phyloP scores from a whole-genome alignment of 2,113 vertebrate species.

The Chascanopsetta lugubris region DNA sequence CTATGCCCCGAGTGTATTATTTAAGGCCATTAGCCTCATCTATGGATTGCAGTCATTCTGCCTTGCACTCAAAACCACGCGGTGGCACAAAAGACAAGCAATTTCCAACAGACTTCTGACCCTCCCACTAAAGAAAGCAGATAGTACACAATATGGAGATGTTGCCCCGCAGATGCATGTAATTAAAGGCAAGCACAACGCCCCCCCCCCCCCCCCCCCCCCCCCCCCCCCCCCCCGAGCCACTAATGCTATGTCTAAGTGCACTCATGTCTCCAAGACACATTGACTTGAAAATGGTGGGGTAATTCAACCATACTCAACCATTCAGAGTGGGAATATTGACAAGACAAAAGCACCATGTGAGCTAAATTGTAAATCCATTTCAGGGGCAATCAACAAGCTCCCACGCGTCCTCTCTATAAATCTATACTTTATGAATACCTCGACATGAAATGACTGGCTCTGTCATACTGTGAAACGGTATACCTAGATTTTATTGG shows the following conservation, averaged over 20 bases:
- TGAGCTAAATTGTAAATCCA: slow-evolving; percentile 51
- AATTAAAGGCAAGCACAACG: slow-evolving; percentile 72
- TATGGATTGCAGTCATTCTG: slow-evolving; percentile 63
- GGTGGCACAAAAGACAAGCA: slow-evolving; percentile 64
- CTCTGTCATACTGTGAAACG: slow-evolving; percentile 15
- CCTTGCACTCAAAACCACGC: slow-evolving; percentile 46
- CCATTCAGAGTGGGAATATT: slow-evolving; percentile 46
- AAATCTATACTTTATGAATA: slow-evolving; percentile 49
- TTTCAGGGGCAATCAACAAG: slow-evolving; percentile 36
- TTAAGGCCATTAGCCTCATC: slow-evolving; percentile 68
- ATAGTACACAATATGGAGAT: slow-evolving; percentile 56
- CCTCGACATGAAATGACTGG: slow-evolving; percentile 10
- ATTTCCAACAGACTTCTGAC: slow-evolving; percentile 57
- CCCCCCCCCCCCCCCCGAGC: too few species aligned
- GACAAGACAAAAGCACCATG: slow-evolving; percentile 56
- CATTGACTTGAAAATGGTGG: slow-evolving; percentile 61
- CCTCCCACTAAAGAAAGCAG: slow-evolving; percentile 56
- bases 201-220: too few species aligned
- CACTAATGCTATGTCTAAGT: slow-evolving; percentile 61
- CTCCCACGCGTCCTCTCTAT: slow-evolving; percentile 8
- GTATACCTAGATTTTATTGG: slow-evolving; percentile 33
- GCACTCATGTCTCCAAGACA: slow-evolving; percentile 68
- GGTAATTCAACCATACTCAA: slow-evolving; percentile 46
- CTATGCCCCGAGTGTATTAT: slow-evolving; percentile 60
- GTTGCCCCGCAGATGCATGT: slow-evolving; percentile 58